Evolutionary conservation across 2,888 invertebrate genomes (phyloP), one percentile per base, ranked within the genome.

Genomic region (Drosophila demipolita): DNA sequence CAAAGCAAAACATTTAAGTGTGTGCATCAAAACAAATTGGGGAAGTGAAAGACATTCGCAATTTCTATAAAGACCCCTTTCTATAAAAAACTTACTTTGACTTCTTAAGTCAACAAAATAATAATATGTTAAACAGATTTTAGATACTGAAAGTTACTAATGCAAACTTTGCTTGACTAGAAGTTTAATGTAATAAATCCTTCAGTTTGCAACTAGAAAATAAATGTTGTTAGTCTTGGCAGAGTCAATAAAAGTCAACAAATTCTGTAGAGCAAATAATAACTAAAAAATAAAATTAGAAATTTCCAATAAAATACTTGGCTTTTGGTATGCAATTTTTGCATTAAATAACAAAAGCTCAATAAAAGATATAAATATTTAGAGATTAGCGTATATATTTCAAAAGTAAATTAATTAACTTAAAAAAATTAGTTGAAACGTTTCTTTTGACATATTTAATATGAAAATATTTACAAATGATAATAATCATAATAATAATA

Each of bases 1-100:
- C 40, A 76, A 58, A 58, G 50, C 49, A 58, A 54, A 42, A 42
- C 42, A 63, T 55, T 70, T 60, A 57, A 57, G 45, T 52, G 57
- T 32, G 20, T 29, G 55, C 38, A 38, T 8, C 26, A 23, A 20
- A 23, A 58, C 54, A 54, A 52, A 49, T 63, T 63, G 48, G n/a
- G 36, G 26, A 35, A 38, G 20, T 58, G 55, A 60, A 60, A 50
- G 36, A 40, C 35, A 42, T 63, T 55, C 32, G 35, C 40, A 49
- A 23, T 62, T 69, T 59, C 53, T 29, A 58, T 50, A 69, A 17
- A 49, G 20, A 45, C 40, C 40, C 32, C 40, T 17, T 42, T 3
- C 17, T 26, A 23, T 20, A 29, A 52, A 52, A 23, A 42, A 36
- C 38, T 58, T 40, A 7, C 12, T 6, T 17, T 20, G 4, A 15